Evolutionary conservation across 2,797 vertebrate genomes (phyloP).

Genomic region (Rhinichthys osculus): DNA sequence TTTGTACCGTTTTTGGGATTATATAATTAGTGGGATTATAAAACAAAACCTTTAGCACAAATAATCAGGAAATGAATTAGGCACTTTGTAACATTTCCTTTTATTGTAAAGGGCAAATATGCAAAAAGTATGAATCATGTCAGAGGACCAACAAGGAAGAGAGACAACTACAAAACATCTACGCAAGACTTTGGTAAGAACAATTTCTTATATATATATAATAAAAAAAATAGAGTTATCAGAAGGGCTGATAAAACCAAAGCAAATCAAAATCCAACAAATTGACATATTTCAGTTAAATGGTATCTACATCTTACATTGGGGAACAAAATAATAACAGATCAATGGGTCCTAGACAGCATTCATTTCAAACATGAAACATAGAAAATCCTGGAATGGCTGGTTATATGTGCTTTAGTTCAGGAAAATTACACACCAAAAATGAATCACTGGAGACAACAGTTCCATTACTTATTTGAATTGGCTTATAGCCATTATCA

Average conservation of each 20-base stretch:
- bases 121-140: conserved; percentile 89
- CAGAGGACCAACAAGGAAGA: conserved; percentile 76
- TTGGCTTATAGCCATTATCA: conserved; percentile 69
- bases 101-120: conserved; percentile 96
- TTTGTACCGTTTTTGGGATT: background rate
- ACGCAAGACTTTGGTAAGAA: conserved; percentile 95
- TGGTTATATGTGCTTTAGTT: conserved; percentile 80
- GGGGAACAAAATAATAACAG: conserved; percentile 71
- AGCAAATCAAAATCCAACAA: conserved; percentile 72
- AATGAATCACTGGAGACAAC: conserved; percentile 74
- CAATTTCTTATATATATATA: conserved; percentile 75
- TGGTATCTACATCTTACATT: conserved; percentile 75
- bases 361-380: conserved; percentile 68
- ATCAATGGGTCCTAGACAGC: conserved; percentile 74
- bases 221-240: conserved; percentile 71
- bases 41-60: background rate
- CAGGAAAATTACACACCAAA: conserved; percentile 74
- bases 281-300: conserved; percentile 69
- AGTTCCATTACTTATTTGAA: conserved; percentile 74
- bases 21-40: background rate
- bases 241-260: conserved; percentile 63
- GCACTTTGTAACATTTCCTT: conserved; percentile 80
- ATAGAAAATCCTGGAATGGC: conserved; percentile 84
- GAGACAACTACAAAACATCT: conserved; percentile 88
- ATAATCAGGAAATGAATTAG: conserved; percentile 61